Conservation (phyloP, 1,140 invertebrate species). For the Atta colombica region DNA sequence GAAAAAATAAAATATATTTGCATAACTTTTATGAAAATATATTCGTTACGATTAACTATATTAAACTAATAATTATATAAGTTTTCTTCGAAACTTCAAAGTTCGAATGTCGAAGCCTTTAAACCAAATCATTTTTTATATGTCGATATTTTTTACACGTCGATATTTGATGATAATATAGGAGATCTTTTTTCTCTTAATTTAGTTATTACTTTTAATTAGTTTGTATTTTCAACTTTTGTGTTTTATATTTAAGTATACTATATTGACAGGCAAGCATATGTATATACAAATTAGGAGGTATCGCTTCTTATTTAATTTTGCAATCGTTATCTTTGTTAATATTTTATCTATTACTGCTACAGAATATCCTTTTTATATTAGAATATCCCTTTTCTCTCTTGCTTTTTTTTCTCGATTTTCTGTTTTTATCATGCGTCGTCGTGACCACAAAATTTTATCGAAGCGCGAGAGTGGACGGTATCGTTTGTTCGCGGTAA, state of each 20-base stretch:
- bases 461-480: conserved; percentile 40
- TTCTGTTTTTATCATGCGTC: conserved; percentile 48
- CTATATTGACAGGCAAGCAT: neutral
- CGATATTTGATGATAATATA: neutral
- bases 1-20: too few relatives aligned
- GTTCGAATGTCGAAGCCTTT: too few relatives aligned
- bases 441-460: conserved; percentile 49
- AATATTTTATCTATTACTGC: neutral
- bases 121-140: neutral
- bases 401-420: neutral
- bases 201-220: conserved; percentile 9
- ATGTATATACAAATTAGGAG: neutral
- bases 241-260: neutral
- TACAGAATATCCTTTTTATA: neutral
- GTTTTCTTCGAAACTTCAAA: too few relatives aligned
- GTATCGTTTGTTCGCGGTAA: conserved; percentile 55
- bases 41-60: too few relatives aligned
- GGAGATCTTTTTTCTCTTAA: neutral
- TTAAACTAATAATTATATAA: too few relatives aligned
- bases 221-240: neutral
- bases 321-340: neutral
- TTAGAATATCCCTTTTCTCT: neutral
- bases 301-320: conserved; percentile 1
- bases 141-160: neutral
- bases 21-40: too few relatives aligned